Evolutionary conservation across 2,797 vertebrate genomes (phyloP).

Genomic region (Myoxocephalus aenaeus): DNA sequence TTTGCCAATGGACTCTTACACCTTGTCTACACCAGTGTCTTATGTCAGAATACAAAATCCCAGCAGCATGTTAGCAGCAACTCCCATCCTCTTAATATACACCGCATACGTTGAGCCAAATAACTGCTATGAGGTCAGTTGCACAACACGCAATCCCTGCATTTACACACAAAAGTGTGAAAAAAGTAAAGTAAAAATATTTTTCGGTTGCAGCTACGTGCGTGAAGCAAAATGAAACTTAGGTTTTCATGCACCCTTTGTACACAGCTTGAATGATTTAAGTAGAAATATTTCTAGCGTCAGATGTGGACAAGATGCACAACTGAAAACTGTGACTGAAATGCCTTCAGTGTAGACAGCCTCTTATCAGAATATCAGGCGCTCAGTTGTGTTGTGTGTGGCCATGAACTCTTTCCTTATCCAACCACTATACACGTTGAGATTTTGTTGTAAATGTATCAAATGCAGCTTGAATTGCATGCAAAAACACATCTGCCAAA

Average conservation of each 20-base stretch:
- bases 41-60: conserved; percentile 4
- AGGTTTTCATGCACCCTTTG: neutral
- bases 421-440: neutral
- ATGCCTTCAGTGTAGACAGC: neutral
- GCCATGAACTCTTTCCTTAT: neutral
- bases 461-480: neutral
- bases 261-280: conserved; percentile 5
- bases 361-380: conserved; percentile 3
- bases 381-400: neutral
- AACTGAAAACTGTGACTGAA: conserved; percentile 8
- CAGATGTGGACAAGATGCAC: neutral
- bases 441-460: neutral
- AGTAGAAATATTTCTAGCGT: neutral
- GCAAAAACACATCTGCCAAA: neutral
- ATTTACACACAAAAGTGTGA: neutral
- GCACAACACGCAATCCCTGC: neutral
- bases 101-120: neutral
- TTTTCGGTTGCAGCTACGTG: neutral
- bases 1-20: conserved; percentile 5
- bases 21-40: conserved; percentile 1
- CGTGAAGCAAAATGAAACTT: conserved; percentile 4
- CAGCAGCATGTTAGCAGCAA: conserved; percentile 17
- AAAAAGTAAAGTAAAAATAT: conserved; percentile 7
- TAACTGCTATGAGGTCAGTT: conserved; percentile 17
- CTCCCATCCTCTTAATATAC: conserved; percentile 16